Evolutionary conservation across 2,113 vertebrate genomes (phyloP).

Genomic region (Campylomormyrus numenius): DNA sequence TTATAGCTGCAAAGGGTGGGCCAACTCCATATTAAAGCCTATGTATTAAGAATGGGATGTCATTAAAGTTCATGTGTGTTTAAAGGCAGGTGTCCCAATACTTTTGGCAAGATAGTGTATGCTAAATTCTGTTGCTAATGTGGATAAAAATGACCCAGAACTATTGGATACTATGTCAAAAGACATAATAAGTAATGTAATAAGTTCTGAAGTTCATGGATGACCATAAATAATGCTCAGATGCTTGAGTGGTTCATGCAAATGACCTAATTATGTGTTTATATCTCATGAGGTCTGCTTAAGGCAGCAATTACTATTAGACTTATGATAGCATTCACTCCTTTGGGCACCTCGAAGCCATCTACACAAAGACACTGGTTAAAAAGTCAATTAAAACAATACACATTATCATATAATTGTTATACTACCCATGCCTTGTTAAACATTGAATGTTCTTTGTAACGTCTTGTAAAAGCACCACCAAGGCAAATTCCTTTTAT

Average conservation of each 20-base stretch:
- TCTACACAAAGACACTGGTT: slow-evolving; percentile 40
- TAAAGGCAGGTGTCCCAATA: too few relatives aligned
- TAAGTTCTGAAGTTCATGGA: not conserved
- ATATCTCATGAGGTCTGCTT: not conserved
- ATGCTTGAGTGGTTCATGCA: not conserved
- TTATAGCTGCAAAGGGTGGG: too few relatives aligned
- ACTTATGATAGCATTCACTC: slow-evolving; percentile 46
- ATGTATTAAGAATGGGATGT: too few relatives aligned
- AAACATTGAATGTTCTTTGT: too few relatives aligned
- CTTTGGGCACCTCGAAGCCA: slow-evolving; percentile 60
- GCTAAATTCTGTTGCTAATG: too few relatives aligned
- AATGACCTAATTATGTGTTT: not conserved
- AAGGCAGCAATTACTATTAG: too few relatives aligned
- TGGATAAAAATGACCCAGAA: not conserved
- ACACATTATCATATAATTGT: not conserved
- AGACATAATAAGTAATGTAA: too few relatives aligned
- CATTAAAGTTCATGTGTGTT: too few relatives aligned
- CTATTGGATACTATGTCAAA: not conserved
- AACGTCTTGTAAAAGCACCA: not conserved
- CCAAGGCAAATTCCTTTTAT: too few relatives aligned
- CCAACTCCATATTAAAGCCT: too few relatives aligned
- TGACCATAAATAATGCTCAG: not conserved
- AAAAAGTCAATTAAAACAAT: not conserved
- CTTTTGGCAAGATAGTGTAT: too few relatives aligned
- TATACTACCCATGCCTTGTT: too few relatives aligned